Base-by-base conservation (phyloP, 2,888 invertebrate genomes). In the Nesidiocoris tenuis region DNA sequence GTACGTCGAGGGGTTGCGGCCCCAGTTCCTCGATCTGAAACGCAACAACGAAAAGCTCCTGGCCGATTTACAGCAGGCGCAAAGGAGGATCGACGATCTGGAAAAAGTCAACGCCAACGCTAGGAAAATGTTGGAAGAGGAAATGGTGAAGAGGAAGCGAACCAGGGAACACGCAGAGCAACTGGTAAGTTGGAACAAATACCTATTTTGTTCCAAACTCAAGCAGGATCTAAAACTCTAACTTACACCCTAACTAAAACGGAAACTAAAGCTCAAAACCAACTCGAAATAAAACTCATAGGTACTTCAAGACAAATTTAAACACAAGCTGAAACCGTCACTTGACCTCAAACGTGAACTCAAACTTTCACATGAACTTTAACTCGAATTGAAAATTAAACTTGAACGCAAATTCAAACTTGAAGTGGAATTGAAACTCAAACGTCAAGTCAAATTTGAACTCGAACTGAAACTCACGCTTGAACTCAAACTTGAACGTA, bases 71-170 rank as follows among this genome's bases (percentile, higher is more conserved):
- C 2, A 19, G 12, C 19, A 61, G 23, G 61, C 63, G 7, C 55
- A 66, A 16, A 66, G 59, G 18, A 65, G 59, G 16, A 1, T 12
- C 16, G 17, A 23, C 25, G 63, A 66, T 2, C 22, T 75, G 66
- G 61, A 75, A 23, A 22, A 74, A 12, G 65, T 23, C 5, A 56
- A 65, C 7, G 16, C 2, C 1, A 39, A 22, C 16, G 74, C 74
- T 1, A 25, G 74, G 18, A 66, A 66, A 59, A 65, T 18, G 59
- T 66, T 75, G 66, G 74, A 75, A 23, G 61, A 72, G 16, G 72
- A 72, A 22, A 72, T 61, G 61, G 1, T 16, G 12, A 24, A 63
- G 22, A 61, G 22, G 16, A 61, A 23, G 21, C 24, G 17, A 21
- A 25, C 61, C 1, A 16, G 54, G 12, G 54, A 72, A 7, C 61